Conservation (phyloP, 2,113 vertebrate species). For the Haliaeetus leucogaster region DNA sequence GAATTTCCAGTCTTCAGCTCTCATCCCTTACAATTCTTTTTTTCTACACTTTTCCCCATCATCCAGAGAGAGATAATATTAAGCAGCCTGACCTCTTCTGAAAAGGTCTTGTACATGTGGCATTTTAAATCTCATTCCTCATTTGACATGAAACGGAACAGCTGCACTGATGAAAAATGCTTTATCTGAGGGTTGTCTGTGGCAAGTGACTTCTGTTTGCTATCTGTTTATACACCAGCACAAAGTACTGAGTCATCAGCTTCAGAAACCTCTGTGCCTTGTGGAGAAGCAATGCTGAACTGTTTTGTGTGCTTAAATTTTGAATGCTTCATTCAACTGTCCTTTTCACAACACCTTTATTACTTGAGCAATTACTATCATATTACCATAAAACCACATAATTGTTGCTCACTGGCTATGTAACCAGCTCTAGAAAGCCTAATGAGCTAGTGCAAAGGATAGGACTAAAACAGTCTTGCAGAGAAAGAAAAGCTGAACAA, state of each 20-base stretch:
- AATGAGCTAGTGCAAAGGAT: not conserved
- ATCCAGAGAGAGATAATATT: not conserved
- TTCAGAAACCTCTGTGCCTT: not conserved
- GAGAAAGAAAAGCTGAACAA: not conserved
- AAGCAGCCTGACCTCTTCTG: not conserved
- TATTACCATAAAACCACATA: not conserved
- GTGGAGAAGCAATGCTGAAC: not conserved
- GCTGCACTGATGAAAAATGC: not conserved
- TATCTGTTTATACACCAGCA: not conserved
- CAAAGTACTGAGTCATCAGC: not conserved
- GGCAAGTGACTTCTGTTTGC: not conserved
- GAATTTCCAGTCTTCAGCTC: not conserved
- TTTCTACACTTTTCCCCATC: not conserved
- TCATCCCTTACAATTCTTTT: not conserved
- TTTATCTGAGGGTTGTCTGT: not conserved
- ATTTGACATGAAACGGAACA: not conserved
- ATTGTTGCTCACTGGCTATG: not conserved
- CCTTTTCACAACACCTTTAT: not conserved
- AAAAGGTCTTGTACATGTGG: not conserved
- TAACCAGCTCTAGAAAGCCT: not conserved
- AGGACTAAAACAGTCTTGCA: rapidly evolving
- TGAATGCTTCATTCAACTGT: not conserved
- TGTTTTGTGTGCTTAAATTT: rapidly evolving
- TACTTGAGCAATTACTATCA: not conserved
- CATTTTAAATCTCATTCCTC: not conserved